phyloP scores from a whole-genome alignment of 1,140 invertebrate genomes.

The Lepidurus couesii region DNA sequence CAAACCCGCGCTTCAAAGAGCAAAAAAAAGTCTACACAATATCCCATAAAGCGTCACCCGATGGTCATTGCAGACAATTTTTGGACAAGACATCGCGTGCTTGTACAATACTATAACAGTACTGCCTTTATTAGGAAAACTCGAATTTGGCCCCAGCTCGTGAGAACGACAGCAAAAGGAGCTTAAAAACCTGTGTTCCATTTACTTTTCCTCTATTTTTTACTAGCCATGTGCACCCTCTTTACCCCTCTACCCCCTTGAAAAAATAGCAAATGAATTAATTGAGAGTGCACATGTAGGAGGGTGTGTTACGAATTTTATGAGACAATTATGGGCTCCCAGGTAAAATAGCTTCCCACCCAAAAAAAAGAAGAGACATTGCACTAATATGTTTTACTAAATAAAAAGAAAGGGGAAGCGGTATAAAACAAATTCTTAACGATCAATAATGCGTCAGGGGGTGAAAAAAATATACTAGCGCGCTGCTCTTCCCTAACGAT shows the following conservation, averaged over 20 bases:
- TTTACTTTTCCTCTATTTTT: background rate
- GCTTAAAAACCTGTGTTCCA: too few relatives aligned
- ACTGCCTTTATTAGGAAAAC: too few relatives aligned
- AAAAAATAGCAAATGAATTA: background rate
- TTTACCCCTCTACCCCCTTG: background rate
- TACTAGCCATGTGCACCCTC: background rate
- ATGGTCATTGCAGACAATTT: background rate
- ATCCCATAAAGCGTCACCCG: background rate
- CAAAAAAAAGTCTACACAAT: background rate
- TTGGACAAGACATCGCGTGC: background rate
- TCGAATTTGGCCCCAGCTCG: too few relatives aligned
- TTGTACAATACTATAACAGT: too few relatives aligned
- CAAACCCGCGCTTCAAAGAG: background rate
- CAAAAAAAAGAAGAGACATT: background rate
- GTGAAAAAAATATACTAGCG: background rate
- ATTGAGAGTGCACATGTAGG: background rate
- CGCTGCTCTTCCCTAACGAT: background rate
- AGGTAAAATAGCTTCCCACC: background rate
- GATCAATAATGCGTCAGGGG: background rate
- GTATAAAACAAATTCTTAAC: background rate
- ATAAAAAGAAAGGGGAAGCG: background rate
- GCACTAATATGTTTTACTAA: background rate
- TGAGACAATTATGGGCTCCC: background rate
- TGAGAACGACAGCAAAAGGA: too few relatives aligned
- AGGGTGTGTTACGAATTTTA: slow-evolving; percentile 14